Evolutionary conservation across 2,113 vertebrate genomes (phyloP).

Genomic region (Vidua macroura): DNA sequence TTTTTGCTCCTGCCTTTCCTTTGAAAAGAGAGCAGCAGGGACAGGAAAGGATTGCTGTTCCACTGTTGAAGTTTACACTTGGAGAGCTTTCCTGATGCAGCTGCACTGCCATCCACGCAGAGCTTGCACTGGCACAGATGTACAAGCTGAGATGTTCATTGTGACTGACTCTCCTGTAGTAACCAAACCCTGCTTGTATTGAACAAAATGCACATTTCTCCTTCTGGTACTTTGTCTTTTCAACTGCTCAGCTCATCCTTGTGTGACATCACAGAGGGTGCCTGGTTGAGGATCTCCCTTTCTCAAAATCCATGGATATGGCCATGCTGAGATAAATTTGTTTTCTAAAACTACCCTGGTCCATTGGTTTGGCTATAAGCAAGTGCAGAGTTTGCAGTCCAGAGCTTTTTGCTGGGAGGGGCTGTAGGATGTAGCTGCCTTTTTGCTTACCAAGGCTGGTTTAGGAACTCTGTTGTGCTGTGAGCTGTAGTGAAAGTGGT

Average conservation of each 20-base stretch:
- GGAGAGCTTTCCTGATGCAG: neutral
- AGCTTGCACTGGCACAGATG: neutral
- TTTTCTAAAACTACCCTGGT: neutral
- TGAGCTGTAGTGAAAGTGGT: neutral
- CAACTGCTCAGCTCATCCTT: neutral
- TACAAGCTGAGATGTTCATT: neutral
- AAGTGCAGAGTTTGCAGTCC: neutral
- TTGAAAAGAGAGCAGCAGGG: neutral
- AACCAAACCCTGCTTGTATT: neutral
- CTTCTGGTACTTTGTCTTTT: neutral
- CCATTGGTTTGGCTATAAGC: neutral
- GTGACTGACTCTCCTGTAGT: neutral
- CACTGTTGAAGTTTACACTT: neutral
- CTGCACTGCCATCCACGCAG: neutral
- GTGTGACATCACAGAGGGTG: neutral
- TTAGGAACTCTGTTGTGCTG: neutral
- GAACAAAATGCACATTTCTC: neutral
- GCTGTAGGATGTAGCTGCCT: neutral
- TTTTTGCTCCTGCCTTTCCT: neutral
- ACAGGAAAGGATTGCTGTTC: neutral
- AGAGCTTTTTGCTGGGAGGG: neutral
- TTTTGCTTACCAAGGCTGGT: constrained; percentile 16
- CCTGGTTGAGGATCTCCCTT: neutral
- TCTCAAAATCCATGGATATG: neutral
- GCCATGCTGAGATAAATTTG: neutral